phyloP scores from a whole-genome alignment of 37 sponge, comb jelly and placozoan genomes.

The Hexactinellida sp. region DNA sequence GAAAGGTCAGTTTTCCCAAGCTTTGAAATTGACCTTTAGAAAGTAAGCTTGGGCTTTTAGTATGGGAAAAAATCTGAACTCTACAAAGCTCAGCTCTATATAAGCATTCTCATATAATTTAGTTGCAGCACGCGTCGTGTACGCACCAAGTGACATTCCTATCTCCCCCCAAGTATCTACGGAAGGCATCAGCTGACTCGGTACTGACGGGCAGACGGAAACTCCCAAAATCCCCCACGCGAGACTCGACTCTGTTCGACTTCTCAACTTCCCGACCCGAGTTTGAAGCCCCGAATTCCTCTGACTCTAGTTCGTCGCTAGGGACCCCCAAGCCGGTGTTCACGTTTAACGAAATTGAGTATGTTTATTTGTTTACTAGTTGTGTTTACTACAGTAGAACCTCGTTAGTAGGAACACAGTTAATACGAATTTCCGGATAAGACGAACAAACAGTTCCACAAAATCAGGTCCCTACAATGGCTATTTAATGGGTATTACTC shows the following conservation, averaged over 20 bases:
- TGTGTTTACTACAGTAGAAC: not conserved
- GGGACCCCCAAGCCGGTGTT: not conserved
- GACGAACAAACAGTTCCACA: too few relatives aligned
- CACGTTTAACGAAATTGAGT: not conserved
- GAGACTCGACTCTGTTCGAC: not conserved
- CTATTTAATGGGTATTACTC: too few relatives aligned
- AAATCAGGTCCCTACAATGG: too few relatives aligned
- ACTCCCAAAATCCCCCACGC: not conserved
- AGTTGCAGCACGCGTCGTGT: not conserved
- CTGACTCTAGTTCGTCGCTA: not conserved
- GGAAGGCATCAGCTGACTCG: not conserved
- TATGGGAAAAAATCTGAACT: too few relatives aligned
- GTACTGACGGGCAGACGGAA: not conserved
- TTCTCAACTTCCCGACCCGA: not conserved
- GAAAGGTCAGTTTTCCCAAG: too few relatives aligned
- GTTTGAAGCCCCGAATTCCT: not conserved
- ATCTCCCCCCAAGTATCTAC: not conserved
- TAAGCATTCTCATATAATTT: too few relatives aligned
- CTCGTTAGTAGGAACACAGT: too few relatives aligned
- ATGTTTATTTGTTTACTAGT: constrained; percentile 4
- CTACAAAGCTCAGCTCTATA: too few relatives aligned
- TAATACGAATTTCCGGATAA: too few relatives aligned
- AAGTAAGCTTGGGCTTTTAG: too few relatives aligned
- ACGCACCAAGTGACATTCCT: not conserved
- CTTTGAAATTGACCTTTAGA: too few relatives aligned